Conservation (phyloP, 2,797 vertebrate genomes). For the Alcedo quadribrachys region DNA sequence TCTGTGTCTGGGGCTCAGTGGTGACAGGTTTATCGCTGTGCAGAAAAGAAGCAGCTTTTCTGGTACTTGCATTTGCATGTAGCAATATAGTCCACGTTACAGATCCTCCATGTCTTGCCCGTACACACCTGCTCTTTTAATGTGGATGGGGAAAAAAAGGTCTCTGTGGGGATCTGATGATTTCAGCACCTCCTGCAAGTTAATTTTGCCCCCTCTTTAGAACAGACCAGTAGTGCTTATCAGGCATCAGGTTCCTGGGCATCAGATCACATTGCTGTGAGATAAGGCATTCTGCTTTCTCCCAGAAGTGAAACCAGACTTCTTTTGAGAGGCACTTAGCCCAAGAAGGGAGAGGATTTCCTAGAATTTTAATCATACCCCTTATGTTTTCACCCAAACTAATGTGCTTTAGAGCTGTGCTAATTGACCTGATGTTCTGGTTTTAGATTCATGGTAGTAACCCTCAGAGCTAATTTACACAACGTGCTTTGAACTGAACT, state of each 20-base stretch:
- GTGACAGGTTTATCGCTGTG: not conserved
- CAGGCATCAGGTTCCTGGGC: rapidly evolving
- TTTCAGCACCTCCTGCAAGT: not conserved
- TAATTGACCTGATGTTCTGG: slow-evolving; percentile 69
- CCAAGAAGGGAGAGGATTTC: not conserved
- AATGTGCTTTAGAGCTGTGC: slow-evolving; percentile 52
- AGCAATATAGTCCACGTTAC: not conserved
- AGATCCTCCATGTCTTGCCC: not conserved
- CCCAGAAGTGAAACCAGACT: not conserved
- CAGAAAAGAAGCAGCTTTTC: not conserved
- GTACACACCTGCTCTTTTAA: not conserved
- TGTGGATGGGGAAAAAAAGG: not conserved
- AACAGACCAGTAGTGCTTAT: not conserved
- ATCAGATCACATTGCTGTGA: not conserved
- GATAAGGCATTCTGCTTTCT: not conserved
- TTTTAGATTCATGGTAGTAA: slow-evolving; percentile 47
- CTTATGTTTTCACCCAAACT: slow-evolving; percentile 42
- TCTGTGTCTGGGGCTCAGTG: not conserved
- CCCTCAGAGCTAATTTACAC: slow-evolving; percentile 57
- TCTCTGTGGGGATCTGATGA: not conserved
- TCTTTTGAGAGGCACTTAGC: not conserved
- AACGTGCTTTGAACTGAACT: slow-evolving; percentile 29
- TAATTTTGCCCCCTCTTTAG: not conserved
- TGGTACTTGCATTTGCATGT: not conserved
- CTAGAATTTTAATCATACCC: slow-evolving; percentile 51